Base-by-base conservation (phyloP, 37 sponge, comb jelly and placozoan genomes). In the Mnemiopsis leidyi region DNA sequence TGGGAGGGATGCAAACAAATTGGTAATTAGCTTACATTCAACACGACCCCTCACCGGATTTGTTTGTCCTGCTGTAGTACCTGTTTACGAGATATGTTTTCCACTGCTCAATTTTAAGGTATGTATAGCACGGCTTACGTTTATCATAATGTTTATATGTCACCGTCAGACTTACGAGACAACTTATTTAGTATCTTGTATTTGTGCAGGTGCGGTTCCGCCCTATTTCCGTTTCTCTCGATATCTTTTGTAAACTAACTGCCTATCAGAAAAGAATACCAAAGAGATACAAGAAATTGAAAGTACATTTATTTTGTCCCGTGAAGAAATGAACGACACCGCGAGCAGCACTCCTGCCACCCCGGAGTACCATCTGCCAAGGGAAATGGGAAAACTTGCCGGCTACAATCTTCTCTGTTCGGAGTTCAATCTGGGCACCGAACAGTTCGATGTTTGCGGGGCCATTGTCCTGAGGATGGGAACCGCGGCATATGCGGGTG, bases 401-500 rank as follows among this genome's bases (percentile, higher is more conserved):
- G 75, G 75, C 30, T 71, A 29, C 30, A 28, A 71, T 18, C 75
- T 23, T 13, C 25, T 71, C 30, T 71, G 75, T 71, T 71, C 75
- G 2, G 75, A 71, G 25, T 71, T 71, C 75, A 71, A 71, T 28
- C 25, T 71, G 25, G 75, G 75, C 3, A 71, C 75, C 3, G 75
- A 71, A 23, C 25, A 28, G 25, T 71, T 71, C 30, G 75, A 71
- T 18, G 75, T 71, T 28, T 71, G 75, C 20, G 75, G 75, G 25
- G 75, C 30, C 75, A 71, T 71, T 18, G 75, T 71, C 20, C 75
- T 71, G 7, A n/a, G 75, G 25, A 71, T 71, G 30, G 75, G 75
- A 18, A 29, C 75, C 25, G 7, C 75, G 3, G 75, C 75, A 5
- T 71, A 29, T 71, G 75, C 75, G 20, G 75, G 75, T 71, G 20